Conservation (phyloP, 2,113 vertebrate genomes). For the Thunnus maccoyii region DNA sequence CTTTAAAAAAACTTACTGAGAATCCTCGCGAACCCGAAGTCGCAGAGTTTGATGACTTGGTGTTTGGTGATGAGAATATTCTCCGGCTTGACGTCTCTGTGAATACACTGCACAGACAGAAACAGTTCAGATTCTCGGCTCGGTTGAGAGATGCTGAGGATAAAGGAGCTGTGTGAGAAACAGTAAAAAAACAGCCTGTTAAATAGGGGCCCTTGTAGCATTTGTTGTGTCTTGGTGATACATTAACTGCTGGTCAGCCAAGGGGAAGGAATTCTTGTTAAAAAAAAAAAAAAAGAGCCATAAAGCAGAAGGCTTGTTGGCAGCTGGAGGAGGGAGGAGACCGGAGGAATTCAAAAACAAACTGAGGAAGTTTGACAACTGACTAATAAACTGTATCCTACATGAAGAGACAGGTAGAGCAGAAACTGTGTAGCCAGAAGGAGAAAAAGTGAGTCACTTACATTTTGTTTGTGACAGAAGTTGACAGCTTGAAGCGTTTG, state of each 20-base stretch:
- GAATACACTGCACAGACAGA: conserved; percentile 89
- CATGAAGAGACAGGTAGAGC: not conserved
- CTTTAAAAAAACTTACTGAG: conserved; percentile 89
- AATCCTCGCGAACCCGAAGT: conserved; percentile 96
- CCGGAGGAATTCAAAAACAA: conserved; percentile 38
- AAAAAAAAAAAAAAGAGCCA: conserved; percentile 55
- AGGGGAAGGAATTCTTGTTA: conserved; percentile 76
- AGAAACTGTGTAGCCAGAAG: not conserved
- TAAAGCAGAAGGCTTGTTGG: conserved; percentile 6
- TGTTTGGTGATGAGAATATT: conserved; percentile 98
- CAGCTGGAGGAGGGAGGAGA: conserved; percentile 41
- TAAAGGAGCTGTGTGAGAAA: not conserved
- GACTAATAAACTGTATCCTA: not conserved
- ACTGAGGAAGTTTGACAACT: not conserved
- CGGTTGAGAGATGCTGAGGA: conserved; percentile 5
- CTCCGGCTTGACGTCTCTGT: conserved; percentile 96
- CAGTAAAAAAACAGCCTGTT: not conserved
- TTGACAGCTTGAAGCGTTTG: conserved; percentile 96
- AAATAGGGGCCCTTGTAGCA: conserved; percentile 11
- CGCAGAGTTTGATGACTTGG: conserved; percentile 95
- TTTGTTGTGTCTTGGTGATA: conserved; percentile 68
- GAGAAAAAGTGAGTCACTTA: conserved; percentile 76
- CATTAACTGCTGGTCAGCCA: conserved; percentile 73
- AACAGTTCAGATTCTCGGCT: not conserved
- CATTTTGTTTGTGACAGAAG: conserved; percentile 97